These are phyloP conservation scores for Eira barbara DNA, from an alignment of 2,113 vertebrate genomes.

Conservation along the genomic window DNA sequence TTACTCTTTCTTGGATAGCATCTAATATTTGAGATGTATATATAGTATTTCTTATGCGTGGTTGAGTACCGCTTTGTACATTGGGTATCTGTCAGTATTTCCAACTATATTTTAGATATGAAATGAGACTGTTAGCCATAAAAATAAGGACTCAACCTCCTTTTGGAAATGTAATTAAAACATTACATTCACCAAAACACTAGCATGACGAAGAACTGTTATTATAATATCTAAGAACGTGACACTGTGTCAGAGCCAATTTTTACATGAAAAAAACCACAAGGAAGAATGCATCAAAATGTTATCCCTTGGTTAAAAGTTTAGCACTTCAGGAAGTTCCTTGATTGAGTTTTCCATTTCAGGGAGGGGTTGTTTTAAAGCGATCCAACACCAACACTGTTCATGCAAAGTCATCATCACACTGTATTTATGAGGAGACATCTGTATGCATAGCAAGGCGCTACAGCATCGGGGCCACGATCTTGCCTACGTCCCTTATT, in stretches of 20 bases:
- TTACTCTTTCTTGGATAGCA: not conserved
- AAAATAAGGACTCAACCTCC: not conserved
- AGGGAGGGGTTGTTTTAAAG: not conserved
- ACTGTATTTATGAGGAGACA: not conserved
- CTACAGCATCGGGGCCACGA: not conserved
- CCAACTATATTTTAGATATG: not conserved
- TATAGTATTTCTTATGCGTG: not conserved
- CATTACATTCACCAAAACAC: not conserved
- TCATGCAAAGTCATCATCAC: not conserved
- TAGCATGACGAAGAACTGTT: not conserved
- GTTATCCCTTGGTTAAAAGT: conserved; percentile 26
- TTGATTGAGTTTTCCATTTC: conserved; percentile 36
- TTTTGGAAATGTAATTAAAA: conserved; percentile 19
- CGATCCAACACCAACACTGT: conserved; percentile 1
- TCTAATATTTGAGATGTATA: not conserved
- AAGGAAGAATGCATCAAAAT: not conserved
- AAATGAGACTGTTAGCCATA: not conserved
- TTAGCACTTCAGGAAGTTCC: conserved; percentile 50
- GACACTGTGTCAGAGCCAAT: not conserved
- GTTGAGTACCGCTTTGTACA: not conserved
- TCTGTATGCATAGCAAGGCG: too few relatives aligned
- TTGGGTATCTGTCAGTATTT: not conserved
- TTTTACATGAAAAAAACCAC: not conserved
- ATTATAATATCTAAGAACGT: not conserved
- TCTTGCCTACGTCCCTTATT: not conserved